A percentile compares a stretch with the other conserved stretches of the same genome.
These are phyloP conservation scores for Acipenser ruthenus DNA, from an alignment of 2,797 vertebrate genomes.

Conservation along the genomic window DNA sequence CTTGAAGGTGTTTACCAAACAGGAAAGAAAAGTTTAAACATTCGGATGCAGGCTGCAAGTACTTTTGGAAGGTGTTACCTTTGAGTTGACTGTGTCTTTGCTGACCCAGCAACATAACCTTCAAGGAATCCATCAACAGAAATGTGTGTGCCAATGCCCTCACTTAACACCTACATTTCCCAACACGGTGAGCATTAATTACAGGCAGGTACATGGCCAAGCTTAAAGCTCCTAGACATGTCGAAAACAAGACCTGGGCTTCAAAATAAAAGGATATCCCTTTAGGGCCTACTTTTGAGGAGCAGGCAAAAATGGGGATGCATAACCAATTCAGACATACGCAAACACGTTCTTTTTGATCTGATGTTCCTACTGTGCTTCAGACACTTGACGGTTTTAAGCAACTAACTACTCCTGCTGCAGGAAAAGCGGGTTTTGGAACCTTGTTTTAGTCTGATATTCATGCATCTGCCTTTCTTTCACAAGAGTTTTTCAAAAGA, in stretches of 20 bases:
- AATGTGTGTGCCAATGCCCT: slow-evolving; percentile 8
- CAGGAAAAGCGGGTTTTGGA: too few relatives aligned
- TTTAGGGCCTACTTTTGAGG: slow-evolving; percentile 1
- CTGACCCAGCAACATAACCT: slow-evolving; percentile 15
- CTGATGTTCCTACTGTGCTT: background rate
- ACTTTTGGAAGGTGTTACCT: slow-evolving; percentile 17
- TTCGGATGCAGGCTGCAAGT: slow-evolving; percentile 9
- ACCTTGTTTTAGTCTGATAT: too few relatives aligned
- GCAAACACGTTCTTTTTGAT: background rate
- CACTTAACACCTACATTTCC: slow-evolving; percentile 5
- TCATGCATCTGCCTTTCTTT: too few relatives aligned
- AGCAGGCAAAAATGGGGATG: too few relatives aligned
- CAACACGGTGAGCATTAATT: slow-evolving; percentile 12
- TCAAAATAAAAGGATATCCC: slow-evolving; percentile 7
- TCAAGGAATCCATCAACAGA: slow-evolving; percentile 15
- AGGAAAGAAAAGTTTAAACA: slow-evolving; percentile 6
- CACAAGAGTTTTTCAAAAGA: too few relatives aligned
- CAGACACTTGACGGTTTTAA: background rate
- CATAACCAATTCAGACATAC: background rate
- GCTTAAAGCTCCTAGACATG: slow-evolving; percentile 2
- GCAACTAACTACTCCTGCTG: too few relatives aligned
- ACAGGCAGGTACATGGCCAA: slow-evolving; percentile 14
- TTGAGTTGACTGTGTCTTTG: slow-evolving; percentile 8
- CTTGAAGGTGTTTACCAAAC: slow-evolving; percentile 15
- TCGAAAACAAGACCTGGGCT: slow-evolving; percentile 11